phyloP scores from a whole-genome alignment of 2,888 invertebrate species.

The Phaonia tiefii region DNA sequence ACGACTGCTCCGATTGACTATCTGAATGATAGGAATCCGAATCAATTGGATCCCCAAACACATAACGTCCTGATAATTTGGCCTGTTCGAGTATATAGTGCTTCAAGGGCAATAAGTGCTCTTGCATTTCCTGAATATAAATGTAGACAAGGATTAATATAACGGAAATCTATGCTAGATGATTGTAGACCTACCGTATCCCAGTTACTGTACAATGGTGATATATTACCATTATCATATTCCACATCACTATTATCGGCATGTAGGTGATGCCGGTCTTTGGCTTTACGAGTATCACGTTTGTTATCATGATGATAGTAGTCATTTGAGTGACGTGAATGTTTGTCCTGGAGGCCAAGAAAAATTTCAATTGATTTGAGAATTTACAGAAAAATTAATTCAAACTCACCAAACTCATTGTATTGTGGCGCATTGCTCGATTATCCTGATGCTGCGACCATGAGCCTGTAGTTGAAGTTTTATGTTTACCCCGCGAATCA shows the following conservation, averaged over 20 bases:
- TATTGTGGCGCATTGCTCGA: slow-evolving; percentile 72
- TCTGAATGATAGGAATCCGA: slow-evolving; percentile 91
- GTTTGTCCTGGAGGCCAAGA: slow-evolving; percentile 71
- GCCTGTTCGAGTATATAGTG: slow-evolving; percentile 94
- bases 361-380: slow-evolving; percentile 1
- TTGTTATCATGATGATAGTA: slow-evolving; percentile 69
- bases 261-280: slow-evolving; percentile 73
- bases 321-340: slow-evolving; percentile 71
- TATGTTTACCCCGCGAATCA: slow-evolving; percentile 72
- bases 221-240: slow-evolving; percentile 83
- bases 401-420: slow-evolving; percentile 72
- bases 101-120: slow-evolving; percentile 90
- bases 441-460: slow-evolving; percentile 65
- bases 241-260: slow-evolving; percentile 81
- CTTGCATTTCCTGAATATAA: slow-evolving; percentile 83
- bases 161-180: neutral
- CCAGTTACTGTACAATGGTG: slow-evolving; percentile 88
- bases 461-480: slow-evolving; percentile 66
- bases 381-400: slow-evolving; percentile 1
- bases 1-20: slow-evolving; percentile 85
- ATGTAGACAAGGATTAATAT: neutral
- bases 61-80: slow-evolving; percentile 85
- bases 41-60: slow-evolving; percentile 85
- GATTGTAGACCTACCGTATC: slow-evolving; percentile 80
- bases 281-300: slow-evolving; percentile 71